Base-by-base conservation (phyloP, 2,797 vertebrate species). In the Siniperca scherzeri region DNA sequence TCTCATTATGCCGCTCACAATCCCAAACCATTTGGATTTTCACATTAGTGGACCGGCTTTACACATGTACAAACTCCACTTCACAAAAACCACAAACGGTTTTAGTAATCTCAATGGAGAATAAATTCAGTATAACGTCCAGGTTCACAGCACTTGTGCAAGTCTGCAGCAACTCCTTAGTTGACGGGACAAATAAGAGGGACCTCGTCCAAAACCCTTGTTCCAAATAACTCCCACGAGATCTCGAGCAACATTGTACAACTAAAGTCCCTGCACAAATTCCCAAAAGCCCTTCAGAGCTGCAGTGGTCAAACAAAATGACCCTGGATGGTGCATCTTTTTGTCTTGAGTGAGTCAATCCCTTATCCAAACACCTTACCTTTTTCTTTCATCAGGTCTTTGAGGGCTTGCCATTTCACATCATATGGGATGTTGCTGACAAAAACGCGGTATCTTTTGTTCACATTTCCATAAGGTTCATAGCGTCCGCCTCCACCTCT, bases 391-490 rank as follows among this genome's bases (percentile, higher is more conserved):
- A 99, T 98, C 84, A 99, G 96, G 92, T 99, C 98, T 95, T 99
- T 99, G 53, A 99, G 97, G 10, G 97, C 96, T 93, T 99, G 98
- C 98, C 98, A 99, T 93, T 99, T 99, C 83, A 99, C 97, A 91
- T 99, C 98, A 64, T 99, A 99, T 0, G 98, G 98, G 86, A 99
- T 99, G 95, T 99, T 99, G 94, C 98, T 99, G 93, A 99, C 98
- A 94, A 99, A 99, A 65, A 98, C 98, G 12, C 97, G 92, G 92
- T 97, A 99, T 96, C 98, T 94, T 79, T 95, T 97, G 93, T 96
- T 95, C 9, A 90, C 91, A 11, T 95, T 95, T 65, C 94, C 94
- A 59, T 99, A 99, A 0, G 98, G 98, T 87, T 99, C 98, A 68
- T 95, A 99, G 61, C 98, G 97, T 38, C 96, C 96, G 9, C 96